phyloP scores from a whole-genome alignment of 2,888 invertebrate genomes.

The Drosophila tanythrix region DNA sequence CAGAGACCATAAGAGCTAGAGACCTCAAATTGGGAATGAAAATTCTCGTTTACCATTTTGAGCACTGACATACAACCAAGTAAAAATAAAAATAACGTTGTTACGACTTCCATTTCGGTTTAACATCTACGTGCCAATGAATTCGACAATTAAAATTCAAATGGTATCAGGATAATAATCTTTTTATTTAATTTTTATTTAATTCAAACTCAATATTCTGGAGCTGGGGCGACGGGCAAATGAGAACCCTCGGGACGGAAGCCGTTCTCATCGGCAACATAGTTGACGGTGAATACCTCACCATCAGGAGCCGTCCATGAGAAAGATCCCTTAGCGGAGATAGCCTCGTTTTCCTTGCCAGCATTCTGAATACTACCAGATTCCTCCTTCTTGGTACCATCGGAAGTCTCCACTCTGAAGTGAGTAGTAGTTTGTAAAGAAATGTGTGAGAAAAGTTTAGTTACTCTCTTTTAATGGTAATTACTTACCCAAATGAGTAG shows the following conservation, averaged over 20 bases:
- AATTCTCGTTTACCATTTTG: neutral
- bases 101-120: neutral
- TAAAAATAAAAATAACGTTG: neutral
- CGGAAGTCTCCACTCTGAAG: slow-evolving; percentile 45
- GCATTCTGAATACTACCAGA: slow-evolving; percentile 7
- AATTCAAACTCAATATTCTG: too few relatives aligned
- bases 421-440: too few relatives aligned
- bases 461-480: slow-evolving; percentile 56
- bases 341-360: slow-evolving; percentile 83
- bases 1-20: neutral
- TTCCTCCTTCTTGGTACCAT: slow-evolving; percentile 77
- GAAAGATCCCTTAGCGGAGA: slow-evolving; percentile 75
- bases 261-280: slow-evolving; percentile 83
- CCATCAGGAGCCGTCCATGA: slow-evolving; percentile 86
- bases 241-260: slow-evolving; percentile 83
- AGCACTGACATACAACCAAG: neutral
- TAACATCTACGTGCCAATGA: neutral
- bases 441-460: too few relatives aligned
- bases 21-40: neutral
- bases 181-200: too few relatives aligned
- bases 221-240: slow-evolving; percentile 64
- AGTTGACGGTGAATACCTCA: slow-evolving; percentile 86
- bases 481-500: accelerated
- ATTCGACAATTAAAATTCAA: neutral
- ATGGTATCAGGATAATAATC: slow-evolving; percentile 6